These are phyloP conservation scores for Stegana nigrithorax DNA, from an alignment of 2,888 invertebrate genomes.

Conservation along the genomic window DNA sequence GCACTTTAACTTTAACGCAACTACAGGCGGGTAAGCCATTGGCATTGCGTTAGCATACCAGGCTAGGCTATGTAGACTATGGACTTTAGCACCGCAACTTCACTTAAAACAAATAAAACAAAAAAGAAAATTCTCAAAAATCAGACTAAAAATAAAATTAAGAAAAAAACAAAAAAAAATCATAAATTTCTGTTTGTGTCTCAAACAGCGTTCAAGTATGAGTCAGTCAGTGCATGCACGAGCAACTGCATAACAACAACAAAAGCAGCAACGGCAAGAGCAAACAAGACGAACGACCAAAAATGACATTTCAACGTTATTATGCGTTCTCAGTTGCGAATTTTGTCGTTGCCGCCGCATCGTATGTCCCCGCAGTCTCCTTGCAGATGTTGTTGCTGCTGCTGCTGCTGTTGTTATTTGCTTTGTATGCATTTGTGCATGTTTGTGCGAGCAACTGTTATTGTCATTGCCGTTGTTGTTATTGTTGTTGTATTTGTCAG, in stretches of 20 bases:
- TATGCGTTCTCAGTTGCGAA: background rate
- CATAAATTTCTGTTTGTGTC: background rate
- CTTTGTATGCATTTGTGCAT: background rate
- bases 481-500: background rate
- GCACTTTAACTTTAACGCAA: slow-evolving; percentile 9
- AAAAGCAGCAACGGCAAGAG: no score
- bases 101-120: no score
- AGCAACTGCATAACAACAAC: no score
- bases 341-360: background rate
- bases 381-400: background rate
- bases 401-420: background rate
- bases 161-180: no score
- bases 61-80: no score
- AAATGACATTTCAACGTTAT: slow-evolving; percentile 19
- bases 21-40: background rate
- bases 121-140: no score
- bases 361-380: no score
- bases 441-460: background rate
- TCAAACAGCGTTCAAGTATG: background rate
- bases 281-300: slow-evolving; percentile 19
- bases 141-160: no score
- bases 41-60: no score
- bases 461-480: background rate
- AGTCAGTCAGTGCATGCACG: no score
- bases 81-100: no score